These are phyloP conservation scores for Porites lobata DNA, from an alignment of 92 coral and sea anemone species.

Conservation along the genomic window DNA sequence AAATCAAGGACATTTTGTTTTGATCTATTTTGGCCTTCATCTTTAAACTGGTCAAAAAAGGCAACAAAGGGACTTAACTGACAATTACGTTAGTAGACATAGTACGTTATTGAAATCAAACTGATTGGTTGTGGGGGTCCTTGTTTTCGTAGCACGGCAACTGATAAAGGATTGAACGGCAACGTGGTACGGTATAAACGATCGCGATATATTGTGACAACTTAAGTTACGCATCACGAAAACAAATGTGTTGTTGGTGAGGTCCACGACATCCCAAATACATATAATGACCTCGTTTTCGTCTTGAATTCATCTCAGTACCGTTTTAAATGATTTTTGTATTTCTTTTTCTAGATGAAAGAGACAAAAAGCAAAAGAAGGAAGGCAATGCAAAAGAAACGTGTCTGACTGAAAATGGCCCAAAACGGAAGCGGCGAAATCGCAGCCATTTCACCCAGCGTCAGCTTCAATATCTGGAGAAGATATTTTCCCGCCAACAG, in stretches of 20 bases:
- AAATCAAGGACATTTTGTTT: background rate
- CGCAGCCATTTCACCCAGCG: conserved; percentile 93
- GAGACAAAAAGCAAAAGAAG: background rate
- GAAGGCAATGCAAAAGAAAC: conserved; percentile 4
- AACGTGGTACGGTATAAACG: background rate
- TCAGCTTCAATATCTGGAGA: conserved; percentile 88
- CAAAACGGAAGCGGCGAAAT: conserved; percentile 66
- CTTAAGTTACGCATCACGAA: conserved; percentile 30
- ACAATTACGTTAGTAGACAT: too few species aligned
- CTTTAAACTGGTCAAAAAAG: background rate
- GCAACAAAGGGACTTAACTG: background rate
- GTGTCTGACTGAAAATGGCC: conserved; percentile 9
- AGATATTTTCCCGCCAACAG: conserved; percentile 89
- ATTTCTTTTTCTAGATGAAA: conserved; percentile 11
- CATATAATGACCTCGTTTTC: too few species aligned
- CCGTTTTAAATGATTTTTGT: background rate
- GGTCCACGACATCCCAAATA: too few species aligned
- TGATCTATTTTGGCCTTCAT: background rate
- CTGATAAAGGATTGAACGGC: background rate
- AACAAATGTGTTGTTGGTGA: conserved; percentile 19
- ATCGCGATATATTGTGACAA: conserved; percentile 26
- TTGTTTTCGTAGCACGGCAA: background rate
- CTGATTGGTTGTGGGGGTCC: too few species aligned
- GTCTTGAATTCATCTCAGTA: background rate
- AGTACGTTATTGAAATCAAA: too few species aligned